Evolutionary conservation across 2,113 vertebrate genomes (phyloP).

Genomic region (Phaetusa simplex): DNA sequence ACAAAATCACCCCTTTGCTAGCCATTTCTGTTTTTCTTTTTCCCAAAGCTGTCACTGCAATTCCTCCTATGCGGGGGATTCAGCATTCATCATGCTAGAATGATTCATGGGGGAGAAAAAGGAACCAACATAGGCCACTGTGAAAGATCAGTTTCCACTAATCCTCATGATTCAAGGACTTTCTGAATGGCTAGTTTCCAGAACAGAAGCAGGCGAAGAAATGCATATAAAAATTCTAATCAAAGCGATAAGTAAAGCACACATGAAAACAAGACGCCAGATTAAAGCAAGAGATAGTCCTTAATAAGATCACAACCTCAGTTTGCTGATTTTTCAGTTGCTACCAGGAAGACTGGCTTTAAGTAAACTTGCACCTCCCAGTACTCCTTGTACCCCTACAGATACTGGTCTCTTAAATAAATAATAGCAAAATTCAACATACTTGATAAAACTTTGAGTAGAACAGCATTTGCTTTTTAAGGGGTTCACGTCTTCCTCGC

Average conservation of each 20-base stretch:
- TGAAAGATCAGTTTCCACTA: background rate
- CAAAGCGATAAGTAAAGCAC: background rate
- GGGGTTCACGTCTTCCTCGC: background rate
- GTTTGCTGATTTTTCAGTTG: background rate
- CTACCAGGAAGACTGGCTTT: background rate
- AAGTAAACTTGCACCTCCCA: background rate
- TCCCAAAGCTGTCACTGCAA: background rate
- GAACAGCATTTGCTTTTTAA: background rate
- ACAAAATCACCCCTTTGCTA: accelerated
- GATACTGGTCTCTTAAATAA: background rate
- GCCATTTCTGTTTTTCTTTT: background rate
- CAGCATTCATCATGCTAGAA: background rate
- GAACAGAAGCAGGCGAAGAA: background rate
- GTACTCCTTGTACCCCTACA: background rate
- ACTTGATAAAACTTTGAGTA: background rate
- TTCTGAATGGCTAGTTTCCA: background rate
- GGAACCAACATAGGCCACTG: background rate
- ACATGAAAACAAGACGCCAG: background rate
- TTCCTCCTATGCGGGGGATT: background rate
- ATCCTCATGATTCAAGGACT: background rate
- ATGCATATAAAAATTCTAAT: background rate
- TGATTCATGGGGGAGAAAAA: background rate
- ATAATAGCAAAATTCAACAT: background rate
- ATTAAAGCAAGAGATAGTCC: background rate
- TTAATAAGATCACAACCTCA: background rate